Conservation (phyloP, 2,888 invertebrate genomes). For the Caenorhabditis japonica region DNA sequence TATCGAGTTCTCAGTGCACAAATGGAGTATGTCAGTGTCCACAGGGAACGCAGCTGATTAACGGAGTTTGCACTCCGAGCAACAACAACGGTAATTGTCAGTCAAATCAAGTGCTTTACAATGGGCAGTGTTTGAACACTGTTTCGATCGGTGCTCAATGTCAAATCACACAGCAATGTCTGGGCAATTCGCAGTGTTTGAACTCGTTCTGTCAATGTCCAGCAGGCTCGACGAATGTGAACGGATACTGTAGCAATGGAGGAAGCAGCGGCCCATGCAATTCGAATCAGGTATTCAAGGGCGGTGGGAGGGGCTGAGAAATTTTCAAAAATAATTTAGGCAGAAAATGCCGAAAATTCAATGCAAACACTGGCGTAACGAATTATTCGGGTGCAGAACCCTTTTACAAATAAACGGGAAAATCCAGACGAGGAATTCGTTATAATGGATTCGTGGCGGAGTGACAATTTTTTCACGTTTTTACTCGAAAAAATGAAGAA, state of each 20-base stretch:
- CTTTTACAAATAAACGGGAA: too few relatives aligned
- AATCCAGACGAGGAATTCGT: too few relatives aligned
- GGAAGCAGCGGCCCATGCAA: slow-evolving; percentile 12
- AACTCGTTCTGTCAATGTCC: slow-evolving; percentile 51
- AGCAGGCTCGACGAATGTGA: slow-evolving; percentile 21
- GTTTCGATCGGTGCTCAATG: slow-evolving; percentile 58
- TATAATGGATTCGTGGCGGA: too few relatives aligned
- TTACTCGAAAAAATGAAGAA: too few relatives aligned
- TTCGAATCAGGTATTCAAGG: slow-evolving; percentile 19
- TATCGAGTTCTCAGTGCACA: slow-evolving; percentile 42
- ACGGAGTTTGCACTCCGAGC: slow-evolving; percentile 38
- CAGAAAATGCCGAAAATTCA: too few relatives aligned
- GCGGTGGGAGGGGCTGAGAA: too few relatives aligned
- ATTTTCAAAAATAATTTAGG: too few relatives aligned
- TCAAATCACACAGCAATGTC: slow-evolving; percentile 61
- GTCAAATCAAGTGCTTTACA: slow-evolving; percentile 32
- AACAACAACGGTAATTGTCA: slow-evolving; percentile 29
- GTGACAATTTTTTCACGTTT: too few relatives aligned
- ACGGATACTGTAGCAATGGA: slow-evolving; percentile 25
- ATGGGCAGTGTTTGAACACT: slow-evolving; percentile 15
- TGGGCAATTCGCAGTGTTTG: slow-evolving; percentile 40
- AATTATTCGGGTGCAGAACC: too few relatives aligned
- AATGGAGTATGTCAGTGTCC: slow-evolving; percentile 48
- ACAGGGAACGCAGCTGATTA: slow-evolving; percentile 17
- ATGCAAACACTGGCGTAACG: too few relatives aligned